phyloP scores from a whole-genome alignment of 2,113 vertebrate species.

The Neopipo cinnamomea region DNA sequence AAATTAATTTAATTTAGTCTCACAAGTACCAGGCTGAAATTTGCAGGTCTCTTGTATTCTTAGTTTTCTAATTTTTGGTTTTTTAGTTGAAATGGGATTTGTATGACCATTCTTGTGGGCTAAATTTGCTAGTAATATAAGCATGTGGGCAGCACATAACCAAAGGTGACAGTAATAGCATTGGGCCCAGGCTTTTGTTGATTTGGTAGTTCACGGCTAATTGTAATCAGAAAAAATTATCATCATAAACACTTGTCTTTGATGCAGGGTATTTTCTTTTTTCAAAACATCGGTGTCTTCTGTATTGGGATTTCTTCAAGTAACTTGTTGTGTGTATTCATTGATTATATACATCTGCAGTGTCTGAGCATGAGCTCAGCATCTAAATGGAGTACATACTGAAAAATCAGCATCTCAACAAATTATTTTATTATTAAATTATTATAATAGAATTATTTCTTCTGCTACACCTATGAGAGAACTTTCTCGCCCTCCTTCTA shows the following conservation, averaged over 20 bases:
- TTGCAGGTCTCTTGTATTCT: background rate
- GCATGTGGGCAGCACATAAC: background rate
- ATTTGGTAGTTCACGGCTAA: background rate
- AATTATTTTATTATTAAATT: background rate
- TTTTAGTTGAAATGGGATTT: background rate
- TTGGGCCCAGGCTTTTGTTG: background rate
- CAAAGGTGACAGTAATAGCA: accelerated
- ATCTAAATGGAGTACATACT: background rate
- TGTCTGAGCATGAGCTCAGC: background rate
- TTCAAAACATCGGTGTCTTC: background rate
- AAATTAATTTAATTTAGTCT: background rate
- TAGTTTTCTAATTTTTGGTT: background rate
- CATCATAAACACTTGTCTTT: background rate
- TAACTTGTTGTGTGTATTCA: background rate
- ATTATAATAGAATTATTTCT: background rate
- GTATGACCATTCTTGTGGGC: background rate
- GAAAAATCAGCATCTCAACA: background rate
- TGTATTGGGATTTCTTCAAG: background rate
- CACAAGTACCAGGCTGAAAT: background rate
- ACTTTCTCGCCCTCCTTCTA: background rate
- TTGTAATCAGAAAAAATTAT: background rate
- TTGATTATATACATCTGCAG: background rate
- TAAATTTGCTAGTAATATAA: background rate
- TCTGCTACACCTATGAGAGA: background rate
- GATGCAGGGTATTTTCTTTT: background rate